Base-by-base conservation (phyloP, 2,888 invertebrate genomes). In the Chorisops tibialis region DNA sequence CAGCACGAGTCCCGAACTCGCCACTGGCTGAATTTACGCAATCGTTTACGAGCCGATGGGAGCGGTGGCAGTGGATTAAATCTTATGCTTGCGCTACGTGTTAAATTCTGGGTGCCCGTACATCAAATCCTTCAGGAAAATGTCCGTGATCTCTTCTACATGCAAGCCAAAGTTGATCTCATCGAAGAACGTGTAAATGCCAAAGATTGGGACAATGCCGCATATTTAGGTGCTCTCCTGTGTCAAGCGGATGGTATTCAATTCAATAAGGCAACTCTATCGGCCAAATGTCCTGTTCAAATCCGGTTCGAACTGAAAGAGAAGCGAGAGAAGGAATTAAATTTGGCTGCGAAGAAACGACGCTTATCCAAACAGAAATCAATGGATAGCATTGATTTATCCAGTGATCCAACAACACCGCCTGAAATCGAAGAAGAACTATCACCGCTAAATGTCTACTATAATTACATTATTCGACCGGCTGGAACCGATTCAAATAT, bases 21-120 rank as follows among this genome's bases (percentile, higher is more conserved):
- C 66, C 82, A 92, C 56, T 94, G 93, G 94, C 81, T 93, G 67
- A 94, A 94, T 77, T 79, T 93, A 70, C 82, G 93, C 66, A 94
- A 94, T 79, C 74, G 78, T 0, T 68, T 77, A 1, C 73, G 74
- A 5, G 73, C 72, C 39, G 77, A 77, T 63, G 70, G 74, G 9
- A 71, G 74, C 61, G 74, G 73, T 68, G 63, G 68, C 24, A 73
- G 71, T 58, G 71, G 75, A 47, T 70, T 74, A n/a, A 75, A 73
- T 30, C 45, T 77, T 24, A 74, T 73, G 74, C 67, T 78, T n/a
- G 77, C 77, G 2, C 65, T 78, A 49, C 71, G 78, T 3, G 91
- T 93, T 69, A 94, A 94, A 79, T 94, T 93, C 81, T 93, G 92
- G 90, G 93, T 94, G 47, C 91, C 91, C 2, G 93, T 93, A 2